Evolutionary conservation across 2,113 vertebrate species (phyloP), one percentile per base, ranked within the genome.

Genomic region (Catharus fuscescens): DNA sequence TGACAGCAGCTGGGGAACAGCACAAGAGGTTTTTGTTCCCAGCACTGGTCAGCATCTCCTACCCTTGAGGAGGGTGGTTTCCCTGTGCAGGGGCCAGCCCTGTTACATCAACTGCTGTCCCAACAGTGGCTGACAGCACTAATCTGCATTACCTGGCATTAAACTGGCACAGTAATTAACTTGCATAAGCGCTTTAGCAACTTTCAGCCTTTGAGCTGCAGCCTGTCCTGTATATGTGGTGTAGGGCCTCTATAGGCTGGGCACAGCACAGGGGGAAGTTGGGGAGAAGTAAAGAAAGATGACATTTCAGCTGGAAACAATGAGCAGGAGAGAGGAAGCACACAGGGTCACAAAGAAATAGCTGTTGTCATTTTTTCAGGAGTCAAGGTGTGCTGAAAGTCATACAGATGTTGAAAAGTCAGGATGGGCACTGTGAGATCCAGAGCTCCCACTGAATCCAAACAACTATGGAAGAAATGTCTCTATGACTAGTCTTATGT

Each of bases 71-170:
- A 57, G 57, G 57, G 54, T 0, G 2, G 52, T 26, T 88, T 93
- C 60, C 77, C 56, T 23, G 26, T 44, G 66, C 56, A 83, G 1
- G 2, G 64, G 65, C 52, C 78, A 38, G 67, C 57, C 80, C 71
- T 50, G 59, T 91, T 61, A 82, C 53, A 86, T 54, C 78, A 77
- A 32, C 50, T 67, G 80, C 80, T 62, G 70, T 82, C 69, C 52
- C 14, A 66, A 28, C 83, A 9, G 42, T 81, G 69, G 48, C 89
- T 96, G 96, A 88, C 61, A 81, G 76, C 48, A 3, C 94, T 97
- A 97, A 97, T 97, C 97, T 94, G 88, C 80, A 95, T 96, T 95
- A 97, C 18, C 32, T 84, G 89, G 96, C 94, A 96, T 96, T 97
- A 86, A 90, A 74, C 78, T 18, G 94, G 70, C 95, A 93, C 18